A percentile compares a stretch with the other conserved stretches of the same genome.
Evolutionary conservation across 2,888 invertebrate genomes (phyloP).

Genomic region (Eudemis profundana): DNA sequence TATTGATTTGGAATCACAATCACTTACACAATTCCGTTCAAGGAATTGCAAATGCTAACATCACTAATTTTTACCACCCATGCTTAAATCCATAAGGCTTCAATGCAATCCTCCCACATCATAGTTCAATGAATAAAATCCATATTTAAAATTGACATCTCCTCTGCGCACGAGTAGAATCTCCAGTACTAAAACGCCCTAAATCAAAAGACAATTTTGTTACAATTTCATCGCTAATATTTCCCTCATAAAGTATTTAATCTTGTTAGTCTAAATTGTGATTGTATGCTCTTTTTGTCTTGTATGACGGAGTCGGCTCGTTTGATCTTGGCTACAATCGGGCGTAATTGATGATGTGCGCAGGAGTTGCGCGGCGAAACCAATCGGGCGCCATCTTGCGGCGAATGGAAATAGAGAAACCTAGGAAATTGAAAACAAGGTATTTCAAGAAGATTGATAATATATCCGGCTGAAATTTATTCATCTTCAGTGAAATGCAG

Average conservation of each 20-base stretch:
- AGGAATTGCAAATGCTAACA: slow-evolving; percentile 8
- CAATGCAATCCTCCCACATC: slow-evolving; percentile 53
- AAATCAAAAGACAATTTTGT: background rate
- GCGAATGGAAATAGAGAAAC: slow-evolving; percentile 39
- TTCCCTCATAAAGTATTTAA: background rate
- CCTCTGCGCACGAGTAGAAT: slow-evolving; percentile 62
- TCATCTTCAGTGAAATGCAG: background rate
- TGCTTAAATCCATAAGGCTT: slow-evolving; percentile 22
- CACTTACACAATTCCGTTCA: background rate
- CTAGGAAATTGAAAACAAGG: slow-evolving; percentile 22
- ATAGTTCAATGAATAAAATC: slow-evolving; percentile 38
- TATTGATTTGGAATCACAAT: background rate
- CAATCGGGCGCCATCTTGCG: slow-evolving; percentile 51
- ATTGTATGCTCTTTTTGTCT: background rate
- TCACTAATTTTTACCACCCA: slow-evolving; percentile 28
- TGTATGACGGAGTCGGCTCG: slow-evolving; percentile 56
- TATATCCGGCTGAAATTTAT: background rate
- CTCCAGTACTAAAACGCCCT: background rate
- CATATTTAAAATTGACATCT: slow-evolving; percentile 71
- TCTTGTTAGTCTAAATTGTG: background rate
- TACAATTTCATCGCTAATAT: background rate
- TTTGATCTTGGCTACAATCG: slow-evolving; percentile 83
- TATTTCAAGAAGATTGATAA: slow-evolving; percentile 16
- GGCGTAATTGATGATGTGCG: slow-evolving; percentile 78
- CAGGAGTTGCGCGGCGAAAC: slow-evolving; percentile 60